Evolutionary conservation across 2,888 invertebrate genomes (phyloP).

Genomic region (Agelastica alni): DNA sequence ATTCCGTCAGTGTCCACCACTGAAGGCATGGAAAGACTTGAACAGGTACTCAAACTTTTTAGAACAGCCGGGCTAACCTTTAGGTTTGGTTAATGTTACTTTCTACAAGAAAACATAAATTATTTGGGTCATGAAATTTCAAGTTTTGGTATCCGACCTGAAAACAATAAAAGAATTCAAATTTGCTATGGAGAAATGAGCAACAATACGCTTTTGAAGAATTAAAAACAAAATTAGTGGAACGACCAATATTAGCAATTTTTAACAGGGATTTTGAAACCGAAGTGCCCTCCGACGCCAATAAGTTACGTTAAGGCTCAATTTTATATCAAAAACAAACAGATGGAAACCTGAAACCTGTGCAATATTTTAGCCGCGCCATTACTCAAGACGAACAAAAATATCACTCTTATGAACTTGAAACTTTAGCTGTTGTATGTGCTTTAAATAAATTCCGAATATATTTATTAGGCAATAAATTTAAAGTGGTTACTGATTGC

Average conservation of each 20-base stretch:
- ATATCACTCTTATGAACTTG: slow-evolving; percentile 9
- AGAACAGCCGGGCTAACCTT: not conserved
- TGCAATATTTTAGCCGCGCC: slow-evolving; percentile 6
- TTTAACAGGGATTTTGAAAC: too few species aligned
- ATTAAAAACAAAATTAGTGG: not conserved
- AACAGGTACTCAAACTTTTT: too few species aligned
- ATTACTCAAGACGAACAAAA: not conserved
- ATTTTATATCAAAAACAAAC: too few species aligned
- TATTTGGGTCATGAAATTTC: too few species aligned
- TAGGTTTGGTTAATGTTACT: too few species aligned
- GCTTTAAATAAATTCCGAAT: too few species aligned
- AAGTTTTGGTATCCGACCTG: too few species aligned
- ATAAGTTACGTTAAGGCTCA: too few species aligned
- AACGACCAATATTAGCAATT: not conserved
- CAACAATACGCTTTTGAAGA: not conserved
- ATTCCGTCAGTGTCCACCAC: not conserved
- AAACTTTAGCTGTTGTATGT: slow-evolving; percentile 8
- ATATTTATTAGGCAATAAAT: not conserved
- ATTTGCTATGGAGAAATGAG: too few species aligned
- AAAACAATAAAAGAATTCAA: not conserved
- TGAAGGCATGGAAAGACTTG: not conserved
- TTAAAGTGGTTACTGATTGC: slow-evolving; percentile 1
- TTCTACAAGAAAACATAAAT: too few species aligned
- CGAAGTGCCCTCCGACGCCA: too few species aligned
- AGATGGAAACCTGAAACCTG: slow-evolving; percentile 4